Conservation (phyloP, 1,140 invertebrate species). For the Stegodyphus mimosarum region DNA sequence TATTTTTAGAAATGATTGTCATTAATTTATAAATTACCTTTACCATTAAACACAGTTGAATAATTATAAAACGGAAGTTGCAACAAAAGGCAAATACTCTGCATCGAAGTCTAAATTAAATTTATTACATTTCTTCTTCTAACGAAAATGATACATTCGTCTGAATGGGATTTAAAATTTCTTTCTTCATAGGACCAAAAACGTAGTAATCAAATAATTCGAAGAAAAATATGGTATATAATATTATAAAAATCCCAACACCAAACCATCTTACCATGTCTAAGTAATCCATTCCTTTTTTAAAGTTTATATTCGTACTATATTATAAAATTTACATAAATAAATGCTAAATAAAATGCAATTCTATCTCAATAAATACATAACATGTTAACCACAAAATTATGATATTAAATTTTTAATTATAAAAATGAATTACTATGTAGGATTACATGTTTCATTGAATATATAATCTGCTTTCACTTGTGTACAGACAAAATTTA, state of each 20-base stretch:
- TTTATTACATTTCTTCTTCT: too few species aligned
- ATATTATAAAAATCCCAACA: conserved; percentile 30
- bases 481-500: too few species aligned
- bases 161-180: background rate
- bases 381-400: background rate
- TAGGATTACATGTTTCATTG: background rate
- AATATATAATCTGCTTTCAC: too few species aligned
- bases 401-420: background rate
- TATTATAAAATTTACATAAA: background rate
- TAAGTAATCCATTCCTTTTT: conserved; percentile 37
- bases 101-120: too few species aligned
- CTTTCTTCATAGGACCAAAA: conserved; percentile 24
- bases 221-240: conserved; percentile 55
- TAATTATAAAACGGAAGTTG: too few species aligned
- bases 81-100: too few species aligned
- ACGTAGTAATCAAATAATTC: conserved; percentile 49
- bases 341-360: background rate
- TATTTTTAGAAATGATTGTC: too few species aligned
- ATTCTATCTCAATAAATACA: background rate
- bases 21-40: too few species aligned
- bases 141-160: too few species aligned
- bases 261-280: conserved; percentile 26
- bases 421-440: background rate
- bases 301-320: background rate
- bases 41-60: too few species aligned